These are phyloP conservation scores for Orthosia gothica DNA, from an alignment of 2,888 invertebrate genomes.

Conservation along the genomic window DNA sequence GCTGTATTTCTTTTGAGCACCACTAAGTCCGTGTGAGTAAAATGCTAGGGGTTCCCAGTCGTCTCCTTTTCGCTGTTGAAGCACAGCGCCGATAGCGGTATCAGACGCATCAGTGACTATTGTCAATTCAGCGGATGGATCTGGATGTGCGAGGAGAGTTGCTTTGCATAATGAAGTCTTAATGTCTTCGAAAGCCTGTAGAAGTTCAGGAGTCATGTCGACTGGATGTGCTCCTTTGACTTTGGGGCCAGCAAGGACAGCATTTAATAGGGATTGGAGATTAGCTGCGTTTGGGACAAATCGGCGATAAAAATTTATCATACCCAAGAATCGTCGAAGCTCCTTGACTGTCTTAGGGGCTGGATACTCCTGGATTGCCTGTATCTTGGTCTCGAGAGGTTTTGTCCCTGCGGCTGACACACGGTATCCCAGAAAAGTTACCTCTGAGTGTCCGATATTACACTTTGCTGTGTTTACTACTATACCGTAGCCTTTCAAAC, in stretches of 20 bases:
- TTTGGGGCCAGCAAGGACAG: conserved; percentile 1
- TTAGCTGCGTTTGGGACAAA: neutral
- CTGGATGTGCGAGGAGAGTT: conserved; percentile 7
- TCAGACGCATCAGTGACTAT: conserved; percentile 8
- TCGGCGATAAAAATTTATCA: conserved; percentile 10
- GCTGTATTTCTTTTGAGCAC: too few species aligned
- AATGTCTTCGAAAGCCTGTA: neutral
- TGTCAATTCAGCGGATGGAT: conserved; percentile 18
- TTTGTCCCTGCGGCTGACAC: neutral
- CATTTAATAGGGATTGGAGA: neutral
- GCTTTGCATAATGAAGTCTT: conserved; percentile 2
- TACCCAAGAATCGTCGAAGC: conserved; percentile 3
- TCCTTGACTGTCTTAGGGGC: conserved; percentile 11
- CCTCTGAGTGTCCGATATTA: neutral
- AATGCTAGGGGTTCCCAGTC: too few species aligned
- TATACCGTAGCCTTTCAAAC: neutral
- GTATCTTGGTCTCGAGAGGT: neutral
- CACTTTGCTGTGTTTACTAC: neutral
- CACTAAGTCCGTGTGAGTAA: too few species aligned
- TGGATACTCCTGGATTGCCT: conserved; percentile 10
- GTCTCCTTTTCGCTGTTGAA: too few species aligned
- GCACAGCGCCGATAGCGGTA: too few species aligned
- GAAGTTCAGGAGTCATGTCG: neutral
- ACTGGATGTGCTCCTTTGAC: neutral
- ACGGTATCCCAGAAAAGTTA: conserved; percentile 2